phyloP scores from a whole-genome alignment of 2,888 invertebrate genomes.

The Pheosia gnoma region DNA sequence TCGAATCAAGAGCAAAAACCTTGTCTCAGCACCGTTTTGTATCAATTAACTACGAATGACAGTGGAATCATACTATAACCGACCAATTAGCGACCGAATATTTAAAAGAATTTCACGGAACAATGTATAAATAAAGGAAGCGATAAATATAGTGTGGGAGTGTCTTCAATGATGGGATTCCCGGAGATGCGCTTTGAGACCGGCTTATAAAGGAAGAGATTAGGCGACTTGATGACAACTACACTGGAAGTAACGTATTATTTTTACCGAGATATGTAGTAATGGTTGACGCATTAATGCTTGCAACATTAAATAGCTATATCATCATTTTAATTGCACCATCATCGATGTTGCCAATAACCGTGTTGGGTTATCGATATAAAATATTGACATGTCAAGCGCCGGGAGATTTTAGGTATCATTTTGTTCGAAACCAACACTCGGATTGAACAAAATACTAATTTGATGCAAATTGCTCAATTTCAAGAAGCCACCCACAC shows the following conservation, averaged over 20 bases:
- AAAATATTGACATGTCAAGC: slow-evolving; percentile 13
- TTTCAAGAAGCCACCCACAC: slow-evolving; percentile 52
- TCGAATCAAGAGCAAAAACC: slow-evolving; percentile 22
- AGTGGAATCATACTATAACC: slow-evolving; percentile 24
- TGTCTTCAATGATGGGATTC: slow-evolving; percentile 62
- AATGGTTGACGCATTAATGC: too few species aligned
- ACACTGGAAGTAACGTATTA: slow-evolving; percentile 35
- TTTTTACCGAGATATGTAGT: slow-evolving; percentile 13
- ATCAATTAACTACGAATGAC: slow-evolving; percentile 27
- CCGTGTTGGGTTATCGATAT: slow-evolving; percentile 20
- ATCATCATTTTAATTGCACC: not conserved
- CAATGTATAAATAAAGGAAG: slow-evolving; percentile 70
- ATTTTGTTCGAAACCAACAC: slow-evolving; percentile 22
- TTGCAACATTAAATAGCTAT: not conserved
- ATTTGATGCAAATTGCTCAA: slow-evolving; percentile 53
- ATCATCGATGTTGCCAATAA: not conserved
- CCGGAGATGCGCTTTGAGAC: slow-evolving; percentile 69
- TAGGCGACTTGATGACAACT: slow-evolving; percentile 62
- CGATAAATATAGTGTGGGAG: slow-evolving; percentile 74
- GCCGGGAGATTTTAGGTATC: slow-evolving; percentile 12
- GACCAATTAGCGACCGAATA: slow-evolving; percentile 30
- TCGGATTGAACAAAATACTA: slow-evolving; percentile 11
- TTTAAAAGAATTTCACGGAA: slow-evolving; percentile 44
- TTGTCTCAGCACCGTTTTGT: slow-evolving; percentile 31
- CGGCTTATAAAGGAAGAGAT: slow-evolving; percentile 50